Evolutionary conservation across 64 coral and sea anemone genomes (phyloP), one percentile per base, ranked within the genome.

Genomic region (Anthopleura sola): DNA sequence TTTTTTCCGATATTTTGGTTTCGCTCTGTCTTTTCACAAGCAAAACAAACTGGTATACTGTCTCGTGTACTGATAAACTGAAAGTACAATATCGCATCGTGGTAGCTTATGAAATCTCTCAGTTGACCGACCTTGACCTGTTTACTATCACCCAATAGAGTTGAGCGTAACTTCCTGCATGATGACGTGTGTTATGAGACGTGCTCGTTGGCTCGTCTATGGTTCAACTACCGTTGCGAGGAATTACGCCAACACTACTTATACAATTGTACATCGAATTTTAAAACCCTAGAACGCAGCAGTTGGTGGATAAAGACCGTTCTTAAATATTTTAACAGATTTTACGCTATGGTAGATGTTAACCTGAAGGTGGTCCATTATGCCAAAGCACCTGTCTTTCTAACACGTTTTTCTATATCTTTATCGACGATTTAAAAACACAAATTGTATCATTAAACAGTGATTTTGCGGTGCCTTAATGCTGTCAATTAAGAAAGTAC

Each of bases 21-120:
- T 46, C 37, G 8, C 28, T 32, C 11, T 71, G 28, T 71, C 14
- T 31, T 31, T 44, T 31, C 3, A 71, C 5, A 34, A 1, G n/a
- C 13, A 32, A 71, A 71, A 71, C 28, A 16, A 29, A 66, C 40
- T 44, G 40, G 40, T 17, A n/a, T n/a, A n/a, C 13, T 3, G 9
- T 34, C 23, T 71, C 12, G 66, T 69, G 29, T 71, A 28, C 28
- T 32, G n/a, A 34, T 71, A 31, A 32, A 71, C n/a, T 34, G 66
- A 71, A 71, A 71, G 66, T 71, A 71, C 66, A 71, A 71, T 71
- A 71, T 34, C n/a, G 28, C 66, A 71, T 71, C 13, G 31, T 71
- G n/a, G 66, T 71, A 71, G 66, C 28, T 31, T 71, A 16, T 29
- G 34, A 36, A 71, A 34, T 71, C 0, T 15, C 31, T 71, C 5